A percentile compares a stretch with the other conserved stretches of the same genome.
Evolutionary conservation across 92 coral and sea anemone genomes (phyloP).

Genomic region (Porites evermanni): DNA sequence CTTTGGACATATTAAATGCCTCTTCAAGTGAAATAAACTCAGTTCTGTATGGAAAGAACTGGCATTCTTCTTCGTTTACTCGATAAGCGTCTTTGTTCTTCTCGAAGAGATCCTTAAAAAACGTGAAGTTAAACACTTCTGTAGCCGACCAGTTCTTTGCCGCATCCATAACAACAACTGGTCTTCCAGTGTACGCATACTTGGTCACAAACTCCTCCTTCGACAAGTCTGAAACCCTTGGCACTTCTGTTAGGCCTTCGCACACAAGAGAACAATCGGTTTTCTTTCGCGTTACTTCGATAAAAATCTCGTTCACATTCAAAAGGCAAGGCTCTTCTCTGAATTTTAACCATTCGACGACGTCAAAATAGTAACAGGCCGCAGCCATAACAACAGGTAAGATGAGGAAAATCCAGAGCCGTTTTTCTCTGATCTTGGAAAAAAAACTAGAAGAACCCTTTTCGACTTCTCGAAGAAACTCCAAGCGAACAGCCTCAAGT

Average conservation of each 20-base stretch:
- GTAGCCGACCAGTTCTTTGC: constrained; percentile 95
- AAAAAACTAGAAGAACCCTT: not conserved
- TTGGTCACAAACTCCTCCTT: constrained; percentile 74
- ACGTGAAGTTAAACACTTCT: constrained; percentile 76
- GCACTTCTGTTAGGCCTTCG: constrained; percentile 84
- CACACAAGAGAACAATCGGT: constrained; percentile 88
- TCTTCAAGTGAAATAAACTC: constrained; percentile 81
- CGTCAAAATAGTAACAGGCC: constrained; percentile 62
- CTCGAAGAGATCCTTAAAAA: constrained; percentile 79
- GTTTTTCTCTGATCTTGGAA: constrained; percentile 32
- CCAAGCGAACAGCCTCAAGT: constrained; percentile 60
- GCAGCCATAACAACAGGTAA: constrained; percentile 76
- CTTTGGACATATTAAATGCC: constrained; percentile 92
- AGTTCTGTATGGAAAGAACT: constrained; percentile 96
- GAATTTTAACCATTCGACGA: constrained; percentile 30
- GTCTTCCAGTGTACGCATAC: constrained; percentile 93
- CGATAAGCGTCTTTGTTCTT: constrained; percentile 83
- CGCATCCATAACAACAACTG: constrained; percentile 94
- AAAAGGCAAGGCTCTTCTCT: constrained; percentile 71
- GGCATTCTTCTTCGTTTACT: constrained; percentile 92
- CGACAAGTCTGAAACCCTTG: constrained; percentile 83
- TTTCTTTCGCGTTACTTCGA: constrained; percentile 79
- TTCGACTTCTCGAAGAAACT: constrained; percentile 59
- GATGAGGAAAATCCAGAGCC: constrained; percentile 52
- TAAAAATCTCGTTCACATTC: constrained; percentile 75